Base-by-base conservation (phyloP, 2,113 vertebrate genomes). In the Ahaetulla prasina region DNA sequence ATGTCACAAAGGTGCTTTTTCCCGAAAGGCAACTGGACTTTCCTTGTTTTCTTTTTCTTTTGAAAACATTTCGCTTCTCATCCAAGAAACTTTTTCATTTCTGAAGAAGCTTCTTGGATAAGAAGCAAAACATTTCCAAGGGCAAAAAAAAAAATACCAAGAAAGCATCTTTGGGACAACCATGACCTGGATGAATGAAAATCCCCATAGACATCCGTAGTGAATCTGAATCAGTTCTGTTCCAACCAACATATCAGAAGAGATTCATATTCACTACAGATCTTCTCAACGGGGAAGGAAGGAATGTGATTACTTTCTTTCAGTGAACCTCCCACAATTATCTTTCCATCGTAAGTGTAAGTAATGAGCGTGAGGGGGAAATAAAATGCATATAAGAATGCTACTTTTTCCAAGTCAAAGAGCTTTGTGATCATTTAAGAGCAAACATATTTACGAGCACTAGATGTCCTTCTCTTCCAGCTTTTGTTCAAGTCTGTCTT, bases 401-500 rank as follows among this genome's bases (percentile, higher is more conserved):
- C 35, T 80, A 39, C 8, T 80, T 80, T 80, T 80, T 39, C 18
- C n/a, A 39, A 80, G 18, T 80, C 68, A 39, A 74, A 74, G 35
- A 43, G 35, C 16, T 80, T 43, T 39, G 68, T 43, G 35, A 39
- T 80, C 35, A 80, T 80, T 22, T 80, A 22, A 43, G 74, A 95
- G 96, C 92, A 94, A 94, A 95, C 89, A 95, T n/a, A 86, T 3
- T 47, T 93, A 68, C 35, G 89, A 80, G 91, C 97, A 94, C 96
- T 97, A 97, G 96, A 94, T 97, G 97, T 95, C 97, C 91, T 94
- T 90, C 93, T 97, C n/a, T 30, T 50, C 94, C 95, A 94, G 93
- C 95, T 88, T 93, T 96, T 97, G 87, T 90, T 91, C 87, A 54
- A 20, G 0, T 50, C 89, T 50, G n/a, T 53, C 60, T n/a, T 55